phyloP scores from a whole-genome alignment of 2,113 vertebrate genomes.

The Misgurnus mizolepis region DNA sequence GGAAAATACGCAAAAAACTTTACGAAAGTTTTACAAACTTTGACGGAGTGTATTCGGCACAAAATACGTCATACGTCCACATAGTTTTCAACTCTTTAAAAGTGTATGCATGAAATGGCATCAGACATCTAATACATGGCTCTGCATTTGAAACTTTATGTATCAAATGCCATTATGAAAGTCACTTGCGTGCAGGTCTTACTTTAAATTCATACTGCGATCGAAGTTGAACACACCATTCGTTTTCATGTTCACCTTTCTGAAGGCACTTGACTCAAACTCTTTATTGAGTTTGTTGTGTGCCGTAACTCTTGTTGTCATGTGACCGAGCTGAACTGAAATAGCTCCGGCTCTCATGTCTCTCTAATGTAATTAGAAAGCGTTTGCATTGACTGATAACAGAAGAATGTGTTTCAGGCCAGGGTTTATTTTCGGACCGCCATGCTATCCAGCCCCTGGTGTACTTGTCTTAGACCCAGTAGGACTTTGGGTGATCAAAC shows the following conservation, averaged over 20 bases:
- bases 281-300: background rate
- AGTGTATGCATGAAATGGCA: too few relatives aligned
- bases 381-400: conserved; percentile 69
- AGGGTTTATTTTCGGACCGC: conserved; percentile 62
- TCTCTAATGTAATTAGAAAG: conserved; percentile 63
- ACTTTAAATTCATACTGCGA: too few relatives aligned
- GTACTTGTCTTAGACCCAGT: conserved; percentile 55
- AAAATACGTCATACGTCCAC: too few relatives aligned
- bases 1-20: too few relatives aligned
- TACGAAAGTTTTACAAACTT: too few relatives aligned
- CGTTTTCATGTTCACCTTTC: background rate
- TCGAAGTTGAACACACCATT: too few relatives aligned
- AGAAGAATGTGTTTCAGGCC: conserved; percentile 64
- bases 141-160: background rate
- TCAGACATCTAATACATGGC: too few relatives aligned
- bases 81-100: too few relatives aligned
- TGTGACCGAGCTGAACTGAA: conserved; percentile 44
- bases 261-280: background rate
- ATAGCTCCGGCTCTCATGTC: conserved; percentile 55
- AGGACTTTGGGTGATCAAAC: conserved; percentile 14
- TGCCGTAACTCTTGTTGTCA: background rate
- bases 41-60: too few relatives aligned
- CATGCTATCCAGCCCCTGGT: conserved; percentile 51
- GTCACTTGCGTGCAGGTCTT: too few relatives aligned
- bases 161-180: background rate